Percentiles rank a stretch among this genome's conserved stretches.
Conservation (phyloP, 2,888 invertebrate genomes). For the Bellardia pandia region DNA sequence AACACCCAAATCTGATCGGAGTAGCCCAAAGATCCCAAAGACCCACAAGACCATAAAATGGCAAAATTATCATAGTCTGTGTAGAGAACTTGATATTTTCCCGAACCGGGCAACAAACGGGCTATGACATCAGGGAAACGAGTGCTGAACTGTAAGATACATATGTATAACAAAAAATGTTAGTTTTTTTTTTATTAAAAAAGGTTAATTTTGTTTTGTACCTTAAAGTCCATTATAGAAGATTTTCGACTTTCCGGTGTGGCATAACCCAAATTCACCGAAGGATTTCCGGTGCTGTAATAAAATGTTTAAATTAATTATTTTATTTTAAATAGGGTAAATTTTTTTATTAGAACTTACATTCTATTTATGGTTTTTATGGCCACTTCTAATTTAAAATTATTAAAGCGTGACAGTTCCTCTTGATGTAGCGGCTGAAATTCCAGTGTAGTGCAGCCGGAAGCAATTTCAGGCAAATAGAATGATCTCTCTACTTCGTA, state of each 20-base stretch:
- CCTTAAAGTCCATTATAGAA: constrained; percentile 84
- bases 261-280: constrained; percentile 87
- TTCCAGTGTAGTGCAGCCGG: constrained; percentile 88
- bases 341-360: constrained; percentile 83
- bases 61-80: constrained; percentile 90
- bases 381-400: constrained; percentile 86
- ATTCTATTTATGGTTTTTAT: constrained; percentile 88
- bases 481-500: constrained; percentile 91
- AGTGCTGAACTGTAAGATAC: constrained; percentile 85
- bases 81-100: constrained; percentile 89
- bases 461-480: constrained; percentile 89
- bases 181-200: background rate
- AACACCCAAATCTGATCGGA: constrained; percentile 90
- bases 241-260: constrained; percentile 86
- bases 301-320: constrained; percentile 4
- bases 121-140: constrained; percentile 88
- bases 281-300: constrained; percentile 87
- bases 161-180: background rate
- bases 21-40: constrained; percentile 85
- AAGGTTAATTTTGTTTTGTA: constrained; percentile 63
- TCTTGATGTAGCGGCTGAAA: constrained; percentile 84
- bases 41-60: constrained; percentile 90
- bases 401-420: constrained; percentile 83
- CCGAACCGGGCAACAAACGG: constrained; percentile 89
- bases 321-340: background rate